Base-by-base conservation (phyloP, 1,140 invertebrate genomes). In the Hormaphis cornu region DNA sequence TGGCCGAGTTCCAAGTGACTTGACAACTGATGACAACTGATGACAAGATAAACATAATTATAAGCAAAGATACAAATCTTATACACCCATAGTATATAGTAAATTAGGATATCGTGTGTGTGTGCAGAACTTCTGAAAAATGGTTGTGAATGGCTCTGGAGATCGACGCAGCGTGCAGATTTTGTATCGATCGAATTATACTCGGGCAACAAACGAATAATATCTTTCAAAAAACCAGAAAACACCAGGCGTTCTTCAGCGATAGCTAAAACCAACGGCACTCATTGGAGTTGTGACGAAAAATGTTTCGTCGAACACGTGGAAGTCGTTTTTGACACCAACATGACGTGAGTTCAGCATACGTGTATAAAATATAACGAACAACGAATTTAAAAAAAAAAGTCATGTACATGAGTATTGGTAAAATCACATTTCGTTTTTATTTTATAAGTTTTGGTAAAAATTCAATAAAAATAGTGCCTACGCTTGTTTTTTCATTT, bases 71-170 rank as follows among this genome's bases (percentile, higher is more conserved):
- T n/a, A n/a, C n/a, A n/a, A n/a, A n/a, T n/a, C n/a, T n/a, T n/a
- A n/a, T n/a, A n/a, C n/a, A n/a, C n/a, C n/a, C n/a, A n/a, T n/a
- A n/a, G n/a, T n/a, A n/a, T n/a, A n/a, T n/a, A n/a, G n/a, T n/a
- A n/a, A n/a, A n/a, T n/a, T n/a, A n/a, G n/a, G n/a, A n/a, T n/a
- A n/a, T n/a, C n/a, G n/a, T n/a, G n/a, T 40, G 20, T 20, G 33
- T 35, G 24, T 46, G 12, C 35, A 66, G 61, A 66, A 18, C 2
- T 66, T 18, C n/a, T 66, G 24, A 6, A 6, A 22, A 28, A 42
- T 16, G 61, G 40, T 6, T 50, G 44, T 14, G 22, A 48, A 3
- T 66, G 61, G 61, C 42, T 66, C 12, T 66, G 61, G 61, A 35
- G 14, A 30, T 48, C 61, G 26, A 28, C 33, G 24, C 61, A 10